A percentile compares a stretch with the other conserved stretches of the same genome.
These are phyloP conservation scores for Acanthoscelides obtectus DNA, from an alignment of 2,888 invertebrate genomes.

Conservation along the genomic window DNA sequence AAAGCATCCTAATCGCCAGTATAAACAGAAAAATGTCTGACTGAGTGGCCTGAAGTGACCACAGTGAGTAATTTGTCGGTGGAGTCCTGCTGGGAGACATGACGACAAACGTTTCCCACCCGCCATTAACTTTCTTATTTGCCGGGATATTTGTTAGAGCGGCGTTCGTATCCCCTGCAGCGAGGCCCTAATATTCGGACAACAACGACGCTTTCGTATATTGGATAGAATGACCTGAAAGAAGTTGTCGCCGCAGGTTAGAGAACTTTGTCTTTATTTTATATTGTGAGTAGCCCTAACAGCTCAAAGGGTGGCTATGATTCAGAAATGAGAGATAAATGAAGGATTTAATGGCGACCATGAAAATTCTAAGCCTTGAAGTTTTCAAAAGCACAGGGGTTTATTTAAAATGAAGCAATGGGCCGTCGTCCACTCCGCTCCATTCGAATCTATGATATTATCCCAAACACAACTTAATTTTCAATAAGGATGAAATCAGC, in stretches of 20 bases:
- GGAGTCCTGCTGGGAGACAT: background rate
- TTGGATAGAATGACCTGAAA: background rate
- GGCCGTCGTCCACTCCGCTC: too few species aligned
- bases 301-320: too few species aligned
- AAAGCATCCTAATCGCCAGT: background rate
- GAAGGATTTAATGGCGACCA: too few species aligned
- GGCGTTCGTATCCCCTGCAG: background rate
- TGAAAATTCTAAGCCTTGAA: too few species aligned
- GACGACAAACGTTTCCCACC: background rate
- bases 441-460: too few species aligned
- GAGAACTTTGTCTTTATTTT: background rate
- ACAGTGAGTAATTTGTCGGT: background rate
- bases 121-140: background rate
- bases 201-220: background rate
- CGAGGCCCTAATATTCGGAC: background rate
- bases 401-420: too few species aligned
- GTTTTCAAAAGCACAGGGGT: too few species aligned
- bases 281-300: too few species aligned
- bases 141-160: background rate
- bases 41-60: background rate
- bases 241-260: background rate
- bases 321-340: too few species aligned
- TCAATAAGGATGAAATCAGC: too few species aligned
- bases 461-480: too few species aligned
- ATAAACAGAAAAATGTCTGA: background rate